Conservation (phyloP, 1,140 invertebrate genomes). For the Diachasma alloeum region DNA sequence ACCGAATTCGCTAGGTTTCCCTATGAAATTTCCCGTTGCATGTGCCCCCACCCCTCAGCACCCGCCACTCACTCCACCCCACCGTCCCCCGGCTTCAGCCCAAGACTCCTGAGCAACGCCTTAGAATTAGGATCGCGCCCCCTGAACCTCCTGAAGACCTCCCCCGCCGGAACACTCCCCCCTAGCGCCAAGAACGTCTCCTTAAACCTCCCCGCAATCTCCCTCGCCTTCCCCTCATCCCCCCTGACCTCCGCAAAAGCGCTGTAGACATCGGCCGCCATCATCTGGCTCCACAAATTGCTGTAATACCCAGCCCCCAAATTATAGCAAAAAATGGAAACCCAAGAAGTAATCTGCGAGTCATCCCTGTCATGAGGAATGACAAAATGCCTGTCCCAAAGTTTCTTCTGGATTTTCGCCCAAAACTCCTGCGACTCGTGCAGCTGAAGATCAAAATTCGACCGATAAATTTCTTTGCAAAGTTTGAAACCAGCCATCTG, state of each 20-base stretch:
- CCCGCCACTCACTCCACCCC: no score
- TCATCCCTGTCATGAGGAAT: constrained; percentile 80
- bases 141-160: constrained; percentile 89
- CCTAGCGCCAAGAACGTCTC: constrained; percentile 87
- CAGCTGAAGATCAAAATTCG: constrained; percentile 85
- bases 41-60: no score
- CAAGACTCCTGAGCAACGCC: constrained; percentile 76
- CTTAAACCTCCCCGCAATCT: constrained; percentile 77
- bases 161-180: constrained; percentile 78
- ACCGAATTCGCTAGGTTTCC: no score
- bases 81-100: constrained; percentile 52
- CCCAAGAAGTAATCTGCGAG: constrained; percentile 81
- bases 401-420: constrained; percentile 75
- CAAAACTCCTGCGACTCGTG: constrained; percentile 79
- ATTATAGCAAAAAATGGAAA: constrained; percentile 75
- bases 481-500: constrained; percentile 83
- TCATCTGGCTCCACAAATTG: constrained; percentile 82
- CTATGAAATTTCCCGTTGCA: no score
- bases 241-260: constrained; percentile 76
- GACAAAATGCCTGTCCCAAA: constrained; percentile 82
- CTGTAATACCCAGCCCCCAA: constrained; percentile 79
- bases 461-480: constrained; percentile 82
- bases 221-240: constrained; percentile 63
- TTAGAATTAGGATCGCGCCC: constrained; percentile 89
- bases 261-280: constrained; percentile 88